Evolutionary conservation across 2,888 invertebrate species (phyloP).

Genomic region (Candidula unifasciata): DNA sequence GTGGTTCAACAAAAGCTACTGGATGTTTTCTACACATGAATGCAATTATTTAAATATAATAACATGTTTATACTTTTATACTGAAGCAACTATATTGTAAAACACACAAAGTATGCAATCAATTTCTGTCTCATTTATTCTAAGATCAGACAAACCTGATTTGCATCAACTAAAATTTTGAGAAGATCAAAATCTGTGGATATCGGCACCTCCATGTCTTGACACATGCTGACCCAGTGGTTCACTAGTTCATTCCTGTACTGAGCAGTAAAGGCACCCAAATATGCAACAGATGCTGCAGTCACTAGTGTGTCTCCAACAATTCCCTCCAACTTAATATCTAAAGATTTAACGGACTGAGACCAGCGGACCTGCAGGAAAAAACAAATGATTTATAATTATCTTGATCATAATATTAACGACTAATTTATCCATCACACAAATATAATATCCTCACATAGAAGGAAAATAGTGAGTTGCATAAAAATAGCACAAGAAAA

Average conservation of each 20-base stretch:
- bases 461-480: too few relatives aligned
- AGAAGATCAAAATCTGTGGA: conserved; percentile 72
- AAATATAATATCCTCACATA: too few relatives aligned
- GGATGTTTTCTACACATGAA: too few relatives aligned
- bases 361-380: conserved; percentile 73
- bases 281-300: conserved; percentile 75
- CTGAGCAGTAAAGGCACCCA: conserved; percentile 75
- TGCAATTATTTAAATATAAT: too few relatives aligned
- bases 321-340: conserved; percentile 72
- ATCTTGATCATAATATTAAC: not conserved
- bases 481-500: too few relatives aligned
- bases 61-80: too few relatives aligned
- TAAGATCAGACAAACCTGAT: conserved; percentile 63
- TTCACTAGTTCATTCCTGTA: conserved; percentile 69
- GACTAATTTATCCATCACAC: not conserved
- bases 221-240: conserved; percentile 68
- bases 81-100: not conserved
- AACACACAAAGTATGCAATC: not conserved
- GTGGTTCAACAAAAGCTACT: too few relatives aligned
- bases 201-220: conserved; percentile 68
- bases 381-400: not conserved
- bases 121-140: not conserved
- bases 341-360: conserved; percentile 72
- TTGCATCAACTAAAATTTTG: conserved; percentile 70
- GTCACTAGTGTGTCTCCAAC: conserved; percentile 76